Conservation (phyloP, 2,888 invertebrate genomes). For the Eupithecia subumbrata region DNA sequence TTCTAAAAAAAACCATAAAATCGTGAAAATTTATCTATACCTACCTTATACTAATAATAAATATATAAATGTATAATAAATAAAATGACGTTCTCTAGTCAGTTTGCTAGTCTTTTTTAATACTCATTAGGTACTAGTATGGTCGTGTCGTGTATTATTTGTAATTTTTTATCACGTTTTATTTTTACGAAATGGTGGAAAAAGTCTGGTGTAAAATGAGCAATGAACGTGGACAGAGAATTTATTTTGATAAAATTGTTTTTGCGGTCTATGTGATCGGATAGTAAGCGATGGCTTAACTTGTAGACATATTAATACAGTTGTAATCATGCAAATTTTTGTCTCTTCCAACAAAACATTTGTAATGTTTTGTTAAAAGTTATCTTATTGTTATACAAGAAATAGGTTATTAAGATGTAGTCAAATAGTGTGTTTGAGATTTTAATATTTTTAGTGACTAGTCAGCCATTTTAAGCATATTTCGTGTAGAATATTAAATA, state of each 20-base stretch:
- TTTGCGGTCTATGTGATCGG: slow-evolving; percentile 31
- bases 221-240: slow-evolving; percentile 48
- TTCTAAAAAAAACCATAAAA: neutral
- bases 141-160: neutral
- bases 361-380: neutral
- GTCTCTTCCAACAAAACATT: too few relatives aligned
- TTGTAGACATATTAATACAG: neutral
- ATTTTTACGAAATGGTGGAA: slow-evolving; percentile 8
- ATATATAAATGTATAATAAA: too few relatives aligned
- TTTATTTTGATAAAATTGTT: slow-evolving; percentile 63
- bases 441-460: neutral
- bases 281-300: slow-evolving; percentile 12
- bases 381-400: neutral
- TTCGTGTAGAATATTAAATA: neutral
- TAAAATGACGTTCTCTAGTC: neutral
- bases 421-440: neutral
- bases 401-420: neutral
- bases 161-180: neutral
- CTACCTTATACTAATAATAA: neutral
- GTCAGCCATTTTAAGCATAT: neutral
- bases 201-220: slow-evolving; percentile 39
- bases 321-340: slow-evolving; percentile 1
- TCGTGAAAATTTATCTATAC: neutral
- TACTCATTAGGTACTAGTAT: neutral
- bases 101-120: slow-evolving; percentile 1